Evolutionary conservation across 2,113 vertebrate genomes (phyloP).

Genomic region (Bubo bubo): DNA sequence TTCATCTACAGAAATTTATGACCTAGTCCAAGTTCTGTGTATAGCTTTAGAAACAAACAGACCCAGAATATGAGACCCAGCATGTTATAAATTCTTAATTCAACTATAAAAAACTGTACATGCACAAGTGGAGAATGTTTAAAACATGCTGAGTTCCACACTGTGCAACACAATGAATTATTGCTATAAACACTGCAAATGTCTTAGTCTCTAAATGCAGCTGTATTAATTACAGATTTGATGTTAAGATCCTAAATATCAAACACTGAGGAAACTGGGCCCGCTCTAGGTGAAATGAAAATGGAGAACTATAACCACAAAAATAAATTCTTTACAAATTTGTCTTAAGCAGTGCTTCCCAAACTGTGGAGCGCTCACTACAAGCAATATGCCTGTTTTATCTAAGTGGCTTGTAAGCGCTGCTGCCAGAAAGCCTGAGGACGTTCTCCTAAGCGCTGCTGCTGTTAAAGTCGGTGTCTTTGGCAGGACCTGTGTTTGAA

Average conservation of each 20-base stretch:
- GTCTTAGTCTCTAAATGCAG: neutral
- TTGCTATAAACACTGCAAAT: neutral
- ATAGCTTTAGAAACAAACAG: slow-evolving; percentile 1
- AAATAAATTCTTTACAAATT: neutral
- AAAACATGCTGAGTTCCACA: neutral
- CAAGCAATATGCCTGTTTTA: neutral
- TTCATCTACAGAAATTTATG: slow-evolving; percentile 32
- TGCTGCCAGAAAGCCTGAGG: slow-evolving; percentile 35
- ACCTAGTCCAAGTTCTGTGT: neutral
- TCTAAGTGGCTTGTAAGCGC: neutral
- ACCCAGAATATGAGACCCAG: neutral
- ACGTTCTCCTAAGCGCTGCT: neutral
- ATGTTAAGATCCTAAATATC: neutral
- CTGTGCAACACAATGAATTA: neutral
- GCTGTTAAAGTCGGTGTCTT: neutral
- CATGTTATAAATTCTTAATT: neutral
- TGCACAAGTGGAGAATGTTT: neutral
- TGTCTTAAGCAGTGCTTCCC: neutral
- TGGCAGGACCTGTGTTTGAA: neutral
- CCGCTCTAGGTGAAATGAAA: neutral
- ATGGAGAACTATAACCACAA: neutral
- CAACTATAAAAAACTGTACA: neutral
- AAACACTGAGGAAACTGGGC: neutral
- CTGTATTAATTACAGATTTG: neutral
- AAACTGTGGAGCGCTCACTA: neutral